Evolutionary conservation across 1,140 invertebrate species (phyloP), one percentile per base, ranked within the genome.

Genomic region (Penaeus chinensis): DNA sequence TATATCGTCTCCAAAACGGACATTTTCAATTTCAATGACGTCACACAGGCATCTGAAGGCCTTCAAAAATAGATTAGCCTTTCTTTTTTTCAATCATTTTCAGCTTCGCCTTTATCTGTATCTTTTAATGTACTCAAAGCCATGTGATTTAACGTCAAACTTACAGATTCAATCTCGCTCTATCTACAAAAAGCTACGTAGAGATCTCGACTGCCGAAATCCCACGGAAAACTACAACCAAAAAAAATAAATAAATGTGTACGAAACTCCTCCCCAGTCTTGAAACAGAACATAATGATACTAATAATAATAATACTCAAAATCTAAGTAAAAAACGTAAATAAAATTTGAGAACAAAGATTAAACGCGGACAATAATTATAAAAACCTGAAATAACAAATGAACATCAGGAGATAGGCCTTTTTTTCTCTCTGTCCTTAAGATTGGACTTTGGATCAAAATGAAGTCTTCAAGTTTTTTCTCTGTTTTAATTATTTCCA

Each of bases 371-470:
- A 61, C 42, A 54, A 60, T 60, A 27, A 24, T 76, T 22, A 22
- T 83, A 83, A n/a, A 32, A 82, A 60, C 11, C 27, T 63, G 24
- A 65, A 66, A 82, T n/a, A 84, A 62, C 54, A 47, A 20, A 69
- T 54, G 20, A 84, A 84, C 60, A 42, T 69, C 24, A 84, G 54
- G 4, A 62, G 27, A 78, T 62, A 76, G 61, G 66, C 74, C 74
- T 37, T 32, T 37, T 80, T 37, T 74, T 81, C 24, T 82, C 47
- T 47, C 65, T 8, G 80, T 82, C 62, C 80, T 37, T 62, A 37
- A 66, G 62, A 66, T 42, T 66, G 63, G 81, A 83, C 81, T 61
- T 77, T n/a, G 83, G 83, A 85, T 85, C 83, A 85, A 85, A 85
- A 85, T 85, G 83, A 85, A 85, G 83, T 78, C 71, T 85, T 85